Evolutionary conservation across 1,140 invertebrate species (phyloP).

Genomic region (Heliconius nattereri): DNA sequence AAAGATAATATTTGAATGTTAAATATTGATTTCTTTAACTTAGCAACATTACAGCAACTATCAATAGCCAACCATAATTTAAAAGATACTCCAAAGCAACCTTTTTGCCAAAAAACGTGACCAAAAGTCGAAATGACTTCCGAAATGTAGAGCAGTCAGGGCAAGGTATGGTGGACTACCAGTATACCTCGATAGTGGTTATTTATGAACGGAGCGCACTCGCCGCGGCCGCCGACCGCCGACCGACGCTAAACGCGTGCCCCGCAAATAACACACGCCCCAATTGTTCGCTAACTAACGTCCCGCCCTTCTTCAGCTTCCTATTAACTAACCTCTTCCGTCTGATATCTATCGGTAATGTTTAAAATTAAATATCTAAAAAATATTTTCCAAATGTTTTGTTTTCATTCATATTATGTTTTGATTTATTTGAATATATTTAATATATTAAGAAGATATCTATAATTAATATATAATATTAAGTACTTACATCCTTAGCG

Average conservation of each 20-base stretch:
- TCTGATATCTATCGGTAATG: not conserved
- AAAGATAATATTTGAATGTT: too few relatives aligned
- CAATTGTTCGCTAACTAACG: conserved; percentile 39
- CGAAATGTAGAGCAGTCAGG: not conserved
- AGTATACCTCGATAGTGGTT: conserved; percentile 23
- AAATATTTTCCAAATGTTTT: not conserved
- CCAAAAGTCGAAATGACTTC: not conserved
- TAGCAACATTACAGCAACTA: too few relatives aligned
- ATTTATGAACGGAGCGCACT: conserved; percentile 43
- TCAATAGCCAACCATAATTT: not conserved
- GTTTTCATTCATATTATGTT: not conserved
- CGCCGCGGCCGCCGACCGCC: conserved; percentile 17
- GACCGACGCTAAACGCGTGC: conserved; percentile 35
- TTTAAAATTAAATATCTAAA: not conserved
- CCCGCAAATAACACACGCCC: conserved; percentile 42
- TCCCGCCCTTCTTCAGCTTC: conserved; percentile 14
- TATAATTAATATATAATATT: not conserved
- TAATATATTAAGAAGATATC: not conserved
- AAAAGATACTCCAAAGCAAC: not conserved
- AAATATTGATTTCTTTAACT: too few relatives aligned
- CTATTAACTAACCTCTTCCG: not conserved
- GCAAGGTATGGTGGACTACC: not conserved
- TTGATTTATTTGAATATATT: not conserved
- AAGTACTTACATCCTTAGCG: not conserved
- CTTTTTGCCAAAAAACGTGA: not conserved